Base-by-base conservation (phyloP, 2,113 vertebrate species). In the Dermatemys mawii region DNA sequence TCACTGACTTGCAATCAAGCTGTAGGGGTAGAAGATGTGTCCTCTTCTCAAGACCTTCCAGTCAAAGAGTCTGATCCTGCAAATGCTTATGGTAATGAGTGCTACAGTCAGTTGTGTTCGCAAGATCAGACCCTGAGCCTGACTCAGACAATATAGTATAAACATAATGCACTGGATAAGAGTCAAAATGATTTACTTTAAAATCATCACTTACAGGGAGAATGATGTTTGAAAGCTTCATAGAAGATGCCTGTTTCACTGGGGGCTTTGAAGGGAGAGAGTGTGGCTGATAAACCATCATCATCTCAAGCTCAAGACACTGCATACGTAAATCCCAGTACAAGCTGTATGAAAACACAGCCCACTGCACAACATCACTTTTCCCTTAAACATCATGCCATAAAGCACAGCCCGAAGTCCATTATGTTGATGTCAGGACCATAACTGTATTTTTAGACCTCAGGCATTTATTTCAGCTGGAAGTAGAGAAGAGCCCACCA, bases 211-310 rank as follows among this genome's bases (percentile, higher is more conserved):
- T 76, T 87, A 38, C 38, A 70, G 9, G 49, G 84, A 54, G 48
- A 81, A 44, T 14, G 19, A 38, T 16, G 81, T 87, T 90, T 91
- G 41, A 78, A 84, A 79, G 29, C 41, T 86, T 48, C 78, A 55
- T 10, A 84, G 57, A 95, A 94, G 35, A 38, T 88, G 55, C 12
- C 46, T 0, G 0, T 46, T 51, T 67, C 87, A 87, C 55, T 22
- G 8, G 13, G 86, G 48, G 48, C 5, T 48, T 35, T 83, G 8
- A 27, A 29, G 3, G 63, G 57, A 5, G 63, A 86, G 14, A 0
- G 0, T 32, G 7, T 0, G 0, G 35, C 14, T 82, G 57, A 32
- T 22, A 2, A n/a, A n/a, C n/a, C 5, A 12, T 78, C 2, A 13
- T 49, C 87, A 70, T n/a, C 53, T 55, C 0, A 0, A 49, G 24